Evolutionary conservation across 2,113 vertebrate species (phyloP), one percentile per base, ranked within the genome.

Genomic region (Lophochroa leadbeateri): DNA sequence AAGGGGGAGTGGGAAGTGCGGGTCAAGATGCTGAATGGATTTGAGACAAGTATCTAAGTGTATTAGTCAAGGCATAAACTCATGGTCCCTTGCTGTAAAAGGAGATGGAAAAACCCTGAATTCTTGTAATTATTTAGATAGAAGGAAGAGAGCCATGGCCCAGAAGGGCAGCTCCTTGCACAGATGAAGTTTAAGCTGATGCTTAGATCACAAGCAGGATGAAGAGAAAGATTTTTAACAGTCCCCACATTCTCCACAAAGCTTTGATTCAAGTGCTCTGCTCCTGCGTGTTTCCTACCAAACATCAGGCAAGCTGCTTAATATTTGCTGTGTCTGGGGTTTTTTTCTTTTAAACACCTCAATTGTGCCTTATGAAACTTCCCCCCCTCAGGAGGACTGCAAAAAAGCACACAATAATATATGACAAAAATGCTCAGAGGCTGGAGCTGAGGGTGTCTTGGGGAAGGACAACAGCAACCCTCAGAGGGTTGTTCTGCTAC

Each of bases 281-380:
- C 41, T 91, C 53, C 28, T 39, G 29, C 47, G 8, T 39, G n/a
- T 46, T 88, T 91, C 44, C 35, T 44, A 52, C 47, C 23, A 75
- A 60, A 65, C 4, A 58, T n/a, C 31, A 19, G 31, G 37, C 74
- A 81, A 85, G 17, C 10, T 3, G 19, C 21, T 91, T 28, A 20
- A 71, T 47, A 52, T 60, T 80, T n/a, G 35, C 28, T 0, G 0
- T 0, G 2, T 35, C 12, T 52, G 44, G 0, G 6, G 17, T 27
- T 70, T 49, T 85, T 44, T 61, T 2, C 25, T 63, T 71, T 88
- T 23, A 21, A 57, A 75, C 24, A 53, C 17, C 61, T 58, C 70
- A 90, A 21, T 4, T 60, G 60, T 47, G 37, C 23, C 33, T 92
- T 39, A 77, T 46, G 37, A 81, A 87, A 41, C 60, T 69, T 43